phyloP scores from a whole-genome alignment of 2,888 invertebrate genomes.

The Pseudococcus longispinus region DNA sequence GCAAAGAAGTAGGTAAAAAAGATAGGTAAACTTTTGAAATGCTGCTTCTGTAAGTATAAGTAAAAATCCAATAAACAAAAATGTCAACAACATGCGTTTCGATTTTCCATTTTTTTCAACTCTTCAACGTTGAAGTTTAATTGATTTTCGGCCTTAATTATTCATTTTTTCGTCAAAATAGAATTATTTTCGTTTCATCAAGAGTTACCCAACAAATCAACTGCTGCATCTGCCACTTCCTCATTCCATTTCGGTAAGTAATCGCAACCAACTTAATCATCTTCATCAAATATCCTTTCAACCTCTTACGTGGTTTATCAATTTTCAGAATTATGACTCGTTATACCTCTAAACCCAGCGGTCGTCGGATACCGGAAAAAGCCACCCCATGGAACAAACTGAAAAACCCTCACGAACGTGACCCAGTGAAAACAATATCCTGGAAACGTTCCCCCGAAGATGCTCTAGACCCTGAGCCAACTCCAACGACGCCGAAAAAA shows the following conservation, averaged over 20 bases:
- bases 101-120: neutral
- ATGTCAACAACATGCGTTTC: neutral
- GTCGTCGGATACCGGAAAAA: slow-evolving; percentile 73
- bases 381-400: slow-evolving; percentile 78
- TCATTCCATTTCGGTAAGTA: neutral
- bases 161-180: neutral
- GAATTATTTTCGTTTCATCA: neutral
- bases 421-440: slow-evolving; percentile 65
- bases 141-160: neutral
- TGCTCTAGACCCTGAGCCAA: neutral
- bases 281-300: neutral
- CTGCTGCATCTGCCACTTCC: neutral
- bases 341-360: slow-evolving; percentile 78
- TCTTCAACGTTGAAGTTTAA: neutral
- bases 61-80: neutral
- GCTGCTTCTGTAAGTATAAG: neutral
- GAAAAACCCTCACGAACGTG: slow-evolving; percentile 63
- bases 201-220: no score
- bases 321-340: slow-evolving; percentile 69
- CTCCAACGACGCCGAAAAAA: neutral
- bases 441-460: slow-evolving; percentile 66
- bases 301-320: neutral
- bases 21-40: neutral
- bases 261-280: neutral
- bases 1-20: neutral